These are phyloP conservation scores for Sesia apiformis DNA, from an alignment of 2,888 invertebrate species.

Conservation along the genomic window DNA sequence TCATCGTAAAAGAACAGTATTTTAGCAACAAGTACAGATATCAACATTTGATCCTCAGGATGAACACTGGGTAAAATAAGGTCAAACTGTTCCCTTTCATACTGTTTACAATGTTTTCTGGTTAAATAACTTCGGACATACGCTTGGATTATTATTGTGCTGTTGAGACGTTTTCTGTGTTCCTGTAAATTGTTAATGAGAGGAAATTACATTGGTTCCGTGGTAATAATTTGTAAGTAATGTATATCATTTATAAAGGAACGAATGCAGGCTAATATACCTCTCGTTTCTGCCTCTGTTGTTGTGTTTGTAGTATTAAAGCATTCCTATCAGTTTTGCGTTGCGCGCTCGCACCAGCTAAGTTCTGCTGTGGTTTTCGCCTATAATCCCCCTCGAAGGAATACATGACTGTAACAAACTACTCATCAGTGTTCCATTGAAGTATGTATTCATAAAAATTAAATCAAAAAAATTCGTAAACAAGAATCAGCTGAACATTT, in stretches of 20 bases:
- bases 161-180: conserved; percentile 81
- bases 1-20: conserved; percentile 86
- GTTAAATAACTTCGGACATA: conserved; percentile 83
- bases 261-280: conserved; percentile 45
- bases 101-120: conserved; percentile 78
- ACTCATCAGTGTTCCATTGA: conserved; percentile 2
- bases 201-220: not conserved
- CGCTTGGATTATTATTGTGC: conserved; percentile 88
- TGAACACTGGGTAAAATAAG: conserved; percentile 61
- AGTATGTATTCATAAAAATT: conserved; percentile 5
- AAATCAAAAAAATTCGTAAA: conserved; percentile 25
- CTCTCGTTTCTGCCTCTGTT: conserved; percentile 91
- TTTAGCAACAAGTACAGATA: conserved; percentile 76
- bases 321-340: conserved; percentile 79
- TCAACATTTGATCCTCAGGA: conserved; percentile 56
- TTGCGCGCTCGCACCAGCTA: conserved; percentile 88
- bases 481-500: conserved; percentile 46
- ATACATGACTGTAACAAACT: conserved; percentile 63
- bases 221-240: not conserved
- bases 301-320: conserved; percentile 85
- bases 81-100: conserved; percentile 82
- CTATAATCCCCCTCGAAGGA: conserved; percentile 94
- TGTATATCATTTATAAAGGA: not conserved
- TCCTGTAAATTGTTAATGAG: conserved; percentile 55
- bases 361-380: conserved; percentile 89